Evolutionary conservation across 2,113 vertebrate species (phyloP), one percentile per base, ranked within the genome.

Genomic region (Ahaetulla prasina): DNA sequence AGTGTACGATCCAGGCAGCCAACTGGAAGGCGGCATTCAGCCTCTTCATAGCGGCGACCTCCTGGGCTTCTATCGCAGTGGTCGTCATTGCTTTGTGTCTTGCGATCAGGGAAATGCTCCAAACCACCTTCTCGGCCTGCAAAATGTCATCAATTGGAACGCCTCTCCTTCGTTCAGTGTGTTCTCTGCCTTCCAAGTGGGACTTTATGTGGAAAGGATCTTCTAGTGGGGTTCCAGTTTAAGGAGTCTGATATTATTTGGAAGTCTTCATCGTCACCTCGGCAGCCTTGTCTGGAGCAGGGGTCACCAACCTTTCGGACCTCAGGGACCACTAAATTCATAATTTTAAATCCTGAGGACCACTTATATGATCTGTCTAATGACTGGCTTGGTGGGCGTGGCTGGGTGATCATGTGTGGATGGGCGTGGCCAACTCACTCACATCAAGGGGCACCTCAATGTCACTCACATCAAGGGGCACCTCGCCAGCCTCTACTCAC

Each of bases 1-100:
- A 87, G 1, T 96, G 95, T 27, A 54, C 25, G 18, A 55, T 94
- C 49, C 25, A 20, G 50, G 50, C 50, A 0, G 87, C 93, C 6
- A 0, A 0, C 2, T 20, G 60, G 63, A 95, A 95, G 86, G 60
- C 92, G 1, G 39, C 63, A 7, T 94, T 94, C 16, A 50, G n/a
- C 57, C 39, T 93, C 35, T 84, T 74, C 4, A 20, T 94, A 12
- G 88, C 80, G 0, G 54, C 9, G 1, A 43, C 20, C 1, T 92
- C 92, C 18, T 85, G 89, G 84, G 54, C 23, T 14, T 87, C 35
- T 3, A 0, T 91, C 7, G 10, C 57, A 0, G 35, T 95, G 25
- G 88, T 90, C n/a, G 22, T 47, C 0, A 3, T 53, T 23, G 53
- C 25, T 1, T 11, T 23, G 9, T 45, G 80, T 14, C 49, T 10